phyloP scores from a whole-genome alignment of 2,888 invertebrate genomes.

The Entomobrya proxima region DNA sequence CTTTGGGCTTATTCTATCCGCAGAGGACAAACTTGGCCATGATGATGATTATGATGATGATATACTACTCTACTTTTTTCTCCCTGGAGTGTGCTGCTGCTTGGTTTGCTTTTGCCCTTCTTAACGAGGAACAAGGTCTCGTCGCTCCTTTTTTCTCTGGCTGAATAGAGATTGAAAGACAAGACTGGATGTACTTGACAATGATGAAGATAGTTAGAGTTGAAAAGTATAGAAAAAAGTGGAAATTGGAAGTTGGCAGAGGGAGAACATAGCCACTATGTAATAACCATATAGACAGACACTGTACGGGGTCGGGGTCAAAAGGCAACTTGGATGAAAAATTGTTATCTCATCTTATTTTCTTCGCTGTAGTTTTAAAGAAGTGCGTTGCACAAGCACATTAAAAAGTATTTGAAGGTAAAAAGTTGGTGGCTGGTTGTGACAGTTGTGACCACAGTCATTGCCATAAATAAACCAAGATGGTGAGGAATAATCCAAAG shows the following conservation, averaged over 20 bases:
- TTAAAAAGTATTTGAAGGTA: too few relatives aligned
- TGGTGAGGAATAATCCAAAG: too few relatives aligned
- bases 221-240: background rate
- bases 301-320: too few relatives aligned
- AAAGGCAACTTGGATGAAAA: constrained; percentile 15
- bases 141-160: background rate
- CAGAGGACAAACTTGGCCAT: constrained; percentile 2
- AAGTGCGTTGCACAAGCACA: too few relatives aligned
- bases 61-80: constrained; percentile 1
- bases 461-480: too few relatives aligned
- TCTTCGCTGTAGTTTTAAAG: too few relatives aligned
- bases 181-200: background rate
- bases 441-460: too few relatives aligned
- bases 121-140: constrained; percentile 18
- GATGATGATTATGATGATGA: background rate
- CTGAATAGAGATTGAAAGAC: background rate
- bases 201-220: background rate
- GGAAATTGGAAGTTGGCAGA: background rate
- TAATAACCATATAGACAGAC: too few relatives aligned
- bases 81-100: constrained; percentile 11
- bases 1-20: too few relatives aligned
- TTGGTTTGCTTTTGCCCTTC: too few relatives aligned
- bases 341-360: too few relatives aligned
- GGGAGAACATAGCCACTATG: background rate
- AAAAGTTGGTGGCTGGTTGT: too few relatives aligned